Base-by-base conservation (phyloP, 2,113 vertebrate species). In the Scalopus aquaticus region DNA sequence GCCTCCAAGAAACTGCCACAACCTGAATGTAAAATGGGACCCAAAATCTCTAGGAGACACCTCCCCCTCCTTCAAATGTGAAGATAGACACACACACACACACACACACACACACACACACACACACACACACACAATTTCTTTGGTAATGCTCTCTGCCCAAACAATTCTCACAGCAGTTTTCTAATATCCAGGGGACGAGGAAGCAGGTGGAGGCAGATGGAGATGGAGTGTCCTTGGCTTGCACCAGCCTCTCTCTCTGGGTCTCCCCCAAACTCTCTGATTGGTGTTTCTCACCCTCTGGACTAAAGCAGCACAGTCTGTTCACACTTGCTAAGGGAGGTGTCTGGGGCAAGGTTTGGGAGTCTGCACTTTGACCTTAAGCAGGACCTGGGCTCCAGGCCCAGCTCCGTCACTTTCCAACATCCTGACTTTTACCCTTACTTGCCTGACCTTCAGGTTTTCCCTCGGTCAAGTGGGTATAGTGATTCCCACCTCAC, bases 1-100 rank as follows among this genome's bases (percentile, higher is more conserved):
- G 78, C 51, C 93, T 95, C 93, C 88, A 91, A 95, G 91, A 96
- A 96, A 92, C 76, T 87, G 94, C 82, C 95, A 93, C 8, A 39
- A 82, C 46, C 92, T 70, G 28, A 65, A 15, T 74, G 58, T 35
- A 67, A 90, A 94, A 72, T 2, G 20, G 64, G 92, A 51, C 42
- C 65, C 17, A 19, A 62, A 77, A 76, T 73, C 82, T 89, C 76
- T 88, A 58, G 17, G 15, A 94, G 70, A 92, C 46, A 89, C 35
- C 5, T 51, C 15, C 17, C 24, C 60, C 32, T 62, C 78, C 81
- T 62, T 37, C 46, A 67, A 56, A 90, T 39, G 26, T 30, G 49
- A 37, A 88, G 54, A 54, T 42, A 54, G 17, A 54, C 1, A 54
- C 5, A 17, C 54, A 17, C 22, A 7, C 7, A 6, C 5, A 17